Evolutionary conservation across 2,797 vertebrate species (phyloP).

Genomic region (Propithecus perrieri): DNA sequence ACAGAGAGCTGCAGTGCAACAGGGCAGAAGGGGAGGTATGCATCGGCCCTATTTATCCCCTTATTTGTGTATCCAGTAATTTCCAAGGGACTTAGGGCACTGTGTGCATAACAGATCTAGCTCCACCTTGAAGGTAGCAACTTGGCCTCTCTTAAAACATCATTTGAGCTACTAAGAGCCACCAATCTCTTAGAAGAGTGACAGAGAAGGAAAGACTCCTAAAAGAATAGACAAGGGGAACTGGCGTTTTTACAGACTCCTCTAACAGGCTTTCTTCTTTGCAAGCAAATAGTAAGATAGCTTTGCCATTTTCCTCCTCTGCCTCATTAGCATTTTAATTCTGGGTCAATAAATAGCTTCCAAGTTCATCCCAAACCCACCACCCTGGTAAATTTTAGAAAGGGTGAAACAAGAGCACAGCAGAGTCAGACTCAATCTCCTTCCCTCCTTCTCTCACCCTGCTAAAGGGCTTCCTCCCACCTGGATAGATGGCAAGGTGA

Average conservation of each 20-base stretch:
- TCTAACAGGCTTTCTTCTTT: neutral
- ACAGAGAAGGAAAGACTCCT: neutral
- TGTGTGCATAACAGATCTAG: neutral
- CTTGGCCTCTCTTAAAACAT: neutral
- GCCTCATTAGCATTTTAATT: neutral
- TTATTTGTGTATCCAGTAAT: neutral
- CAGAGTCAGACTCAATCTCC: neutral
- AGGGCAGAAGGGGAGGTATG: rapidly evolving
- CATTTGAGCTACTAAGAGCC: neutral
- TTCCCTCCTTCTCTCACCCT: neutral
- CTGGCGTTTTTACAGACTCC: neutral
- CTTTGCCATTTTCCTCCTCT: neutral
- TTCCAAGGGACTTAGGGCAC: neutral
- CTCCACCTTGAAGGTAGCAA: neutral
- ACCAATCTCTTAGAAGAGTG: neutral
- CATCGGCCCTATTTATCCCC: no score
- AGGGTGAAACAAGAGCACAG: neutral
- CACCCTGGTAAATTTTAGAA: neutral
- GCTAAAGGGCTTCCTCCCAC: neutral
- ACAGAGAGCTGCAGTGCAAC: neutral
- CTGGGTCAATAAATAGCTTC: neutral
- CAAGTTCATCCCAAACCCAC: neutral
- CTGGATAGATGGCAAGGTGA: rapidly evolving
- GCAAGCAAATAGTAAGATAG: neutral
- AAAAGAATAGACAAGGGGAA: neutral